Conservation (phyloP, 2,113 vertebrate genomes). For the Gopherus evgoodei region DNA sequence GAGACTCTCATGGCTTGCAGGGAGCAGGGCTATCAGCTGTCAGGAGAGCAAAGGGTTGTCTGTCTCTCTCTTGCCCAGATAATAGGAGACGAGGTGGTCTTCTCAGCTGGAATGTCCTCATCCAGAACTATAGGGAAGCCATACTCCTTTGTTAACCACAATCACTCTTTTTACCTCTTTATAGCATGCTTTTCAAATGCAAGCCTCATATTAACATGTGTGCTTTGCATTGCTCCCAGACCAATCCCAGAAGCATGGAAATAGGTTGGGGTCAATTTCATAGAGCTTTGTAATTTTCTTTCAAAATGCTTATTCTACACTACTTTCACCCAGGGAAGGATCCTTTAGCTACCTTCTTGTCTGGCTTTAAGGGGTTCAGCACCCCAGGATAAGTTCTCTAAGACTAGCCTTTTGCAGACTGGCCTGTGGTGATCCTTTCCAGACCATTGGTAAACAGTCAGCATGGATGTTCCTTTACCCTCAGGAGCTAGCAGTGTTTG, state of each 20-base stretch:
- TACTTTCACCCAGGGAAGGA: not conserved
- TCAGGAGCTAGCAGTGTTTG: not conserved
- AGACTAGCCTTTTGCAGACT: not conserved
- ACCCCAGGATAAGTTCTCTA: not conserved
- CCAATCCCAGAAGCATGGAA: not conserved
- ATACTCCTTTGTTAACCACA: not conserved
- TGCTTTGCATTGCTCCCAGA: not conserved
- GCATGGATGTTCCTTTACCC: not conserved
- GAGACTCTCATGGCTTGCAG: accelerated
- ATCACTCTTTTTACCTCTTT: not conserved
- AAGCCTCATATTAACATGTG: not conserved
- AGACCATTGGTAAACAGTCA: not conserved
- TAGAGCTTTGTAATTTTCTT: not conserved
- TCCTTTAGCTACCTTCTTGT: not conserved
- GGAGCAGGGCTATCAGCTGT: not conserved
- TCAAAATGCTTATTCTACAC: accelerated
- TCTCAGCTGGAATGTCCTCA: not conserved
- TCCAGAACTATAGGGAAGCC: not conserved
- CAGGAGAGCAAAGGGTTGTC: accelerated
- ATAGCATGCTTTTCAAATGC: not conserved
- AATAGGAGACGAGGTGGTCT: not conserved
- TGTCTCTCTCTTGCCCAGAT: not conserved
- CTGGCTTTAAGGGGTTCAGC: not conserved
- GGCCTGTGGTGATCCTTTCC: not conserved
- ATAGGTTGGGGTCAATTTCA: not conserved